Evolutionary conservation across 2,797 vertebrate genomes (phyloP), one percentile per base, ranked within the genome.

Genomic region (Manis pentadactyla): DNA sequence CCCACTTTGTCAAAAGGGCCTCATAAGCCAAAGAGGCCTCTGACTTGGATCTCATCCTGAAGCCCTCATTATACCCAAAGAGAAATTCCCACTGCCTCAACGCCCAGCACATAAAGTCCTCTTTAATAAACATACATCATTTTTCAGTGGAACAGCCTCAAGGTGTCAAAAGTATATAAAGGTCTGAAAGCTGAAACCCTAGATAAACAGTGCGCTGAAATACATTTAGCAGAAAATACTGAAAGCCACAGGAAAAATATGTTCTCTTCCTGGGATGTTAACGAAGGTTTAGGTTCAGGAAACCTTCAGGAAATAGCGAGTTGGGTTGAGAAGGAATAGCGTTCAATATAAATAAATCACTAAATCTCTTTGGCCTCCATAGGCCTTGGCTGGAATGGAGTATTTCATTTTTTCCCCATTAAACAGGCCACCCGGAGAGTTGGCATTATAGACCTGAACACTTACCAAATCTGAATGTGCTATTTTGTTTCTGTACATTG

Each of bases 221-320:
- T 97, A 96, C 83, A 97, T 97, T 97, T 97, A 97, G 96, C 95
- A 94, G 97, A 97, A 97, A 97, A 97, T 96, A 96, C 34, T 77
- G 93, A 97, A 97, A 96, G 90, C 96, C 93, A 93, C 81, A 94
- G 96, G 81, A 94, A 97, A 96, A 96, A 95, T 93, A 95, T 21
- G 59, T 94, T 92, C 93, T 94, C 95, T 97, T 97, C 86, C 94
- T 49, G 93, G 92, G 90, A 97, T 96, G 92, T 94, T 93, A 97
- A 98, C 1, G 55, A 96, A 97, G 73, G 82, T 94, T 96, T 95
- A 86, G 77, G 95, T 90, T 90, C 96, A 97, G 97, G 96, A 97
- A 97, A 95, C 64, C 90, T 96, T 91, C 96, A 96, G 96, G 95
- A 97, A 98, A 96, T 90, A 73, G 93, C 31, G 57, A 94, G 75